Conservation (phyloP, 2,797 vertebrate species). For the Sardinella longiceps region DNA sequence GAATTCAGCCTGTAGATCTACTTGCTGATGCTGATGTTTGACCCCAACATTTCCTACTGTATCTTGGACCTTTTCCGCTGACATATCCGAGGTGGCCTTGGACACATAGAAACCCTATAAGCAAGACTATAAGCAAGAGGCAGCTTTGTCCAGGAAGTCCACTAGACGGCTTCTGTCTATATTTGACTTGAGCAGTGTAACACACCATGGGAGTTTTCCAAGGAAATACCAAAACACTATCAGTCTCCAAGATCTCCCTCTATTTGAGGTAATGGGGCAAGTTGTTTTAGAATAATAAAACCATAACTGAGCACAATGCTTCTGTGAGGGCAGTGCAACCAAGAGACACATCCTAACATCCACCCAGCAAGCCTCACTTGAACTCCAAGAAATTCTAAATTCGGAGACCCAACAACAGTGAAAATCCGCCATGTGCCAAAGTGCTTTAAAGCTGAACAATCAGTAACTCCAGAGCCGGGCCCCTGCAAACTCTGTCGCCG, state of each 20-base stretch:
- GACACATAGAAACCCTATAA: background rate
- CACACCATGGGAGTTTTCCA: background rate
- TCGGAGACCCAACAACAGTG: background rate
- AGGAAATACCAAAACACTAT: slow-evolving; percentile 11
- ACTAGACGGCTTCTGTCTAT: slow-evolving; percentile 11
- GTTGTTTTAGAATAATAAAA: background rate
- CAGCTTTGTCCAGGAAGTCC: slow-evolving; percentile 19
- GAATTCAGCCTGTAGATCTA: background rate
- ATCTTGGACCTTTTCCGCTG: background rate
- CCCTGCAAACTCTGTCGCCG: background rate
- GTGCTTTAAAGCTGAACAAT: slow-evolving; percentile 1
- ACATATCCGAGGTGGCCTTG: background rate
- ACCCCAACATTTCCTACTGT: background rate
- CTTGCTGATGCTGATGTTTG: background rate
- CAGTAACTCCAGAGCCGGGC: background rate
- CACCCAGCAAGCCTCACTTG: background rate
- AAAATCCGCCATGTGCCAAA: background rate
- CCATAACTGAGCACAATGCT: background rate
- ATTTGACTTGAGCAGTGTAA: background rate
- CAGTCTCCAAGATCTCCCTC: background rate
- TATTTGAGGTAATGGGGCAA: slow-evolving; percentile 7
- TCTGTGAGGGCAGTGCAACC: background rate
- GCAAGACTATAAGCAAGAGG: slow-evolving; percentile 9
- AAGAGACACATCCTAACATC: background rate
- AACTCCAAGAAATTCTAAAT: background rate